These are phyloP conservation scores for Epinephelus lanceolatus DNA, from an alignment of 2,113 vertebrate species.

Conservation along the genomic window DNA sequence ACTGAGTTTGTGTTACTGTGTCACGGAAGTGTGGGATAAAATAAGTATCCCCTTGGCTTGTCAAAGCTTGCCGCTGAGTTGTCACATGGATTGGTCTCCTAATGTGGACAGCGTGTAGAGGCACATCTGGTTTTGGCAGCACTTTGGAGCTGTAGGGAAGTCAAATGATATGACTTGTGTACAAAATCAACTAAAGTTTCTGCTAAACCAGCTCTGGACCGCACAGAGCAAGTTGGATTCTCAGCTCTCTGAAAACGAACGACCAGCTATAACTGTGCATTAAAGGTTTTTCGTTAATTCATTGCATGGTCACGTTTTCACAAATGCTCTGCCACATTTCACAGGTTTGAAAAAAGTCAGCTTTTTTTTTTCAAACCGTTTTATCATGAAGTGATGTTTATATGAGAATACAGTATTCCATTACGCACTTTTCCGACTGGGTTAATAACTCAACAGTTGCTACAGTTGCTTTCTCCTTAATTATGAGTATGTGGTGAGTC, in stretches of 20 bases:
- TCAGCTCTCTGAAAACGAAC: slow-evolving; percentile 6
- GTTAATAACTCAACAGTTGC: slow-evolving; percentile 32
- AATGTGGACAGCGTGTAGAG: slow-evolving; percentile 68
- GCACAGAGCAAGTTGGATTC: slow-evolving; percentile 23
- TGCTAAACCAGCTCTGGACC: slow-evolving; percentile 1
- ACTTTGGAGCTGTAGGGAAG: slow-evolving; percentile 42
- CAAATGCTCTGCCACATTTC: not conserved
- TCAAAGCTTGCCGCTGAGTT: slow-evolving; percentile 78
- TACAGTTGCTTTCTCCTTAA: slow-evolving; percentile 32
- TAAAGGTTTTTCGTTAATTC: not conserved
- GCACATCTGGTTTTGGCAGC: slow-evolving; percentile 72
- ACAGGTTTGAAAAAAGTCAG: not conserved
- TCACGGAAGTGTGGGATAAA: slow-evolving; percentile 61
- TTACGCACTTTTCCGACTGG: slow-evolving; percentile 1
- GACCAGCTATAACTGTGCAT: not conserved
- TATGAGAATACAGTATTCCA: not conserved
- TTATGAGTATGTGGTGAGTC: slow-evolving; percentile 32
- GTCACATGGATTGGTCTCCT: slow-evolving; percentile 74
- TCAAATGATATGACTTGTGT: slow-evolving; percentile 43
- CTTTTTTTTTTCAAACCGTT: not conserved
- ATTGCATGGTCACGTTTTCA: not conserved
- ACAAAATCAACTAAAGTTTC: not conserved
- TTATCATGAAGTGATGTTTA: slow-evolving; percentile 7
- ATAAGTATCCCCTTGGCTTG: slow-evolving; percentile 72
- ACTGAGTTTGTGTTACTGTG: slow-evolving; percentile 43